Percentiles rank a stretch among this genome's conserved stretches.
Evolutionary conservation across 2,888 invertebrate genomes (phyloP).

Genomic region (Drosophila tripunctata): DNA sequence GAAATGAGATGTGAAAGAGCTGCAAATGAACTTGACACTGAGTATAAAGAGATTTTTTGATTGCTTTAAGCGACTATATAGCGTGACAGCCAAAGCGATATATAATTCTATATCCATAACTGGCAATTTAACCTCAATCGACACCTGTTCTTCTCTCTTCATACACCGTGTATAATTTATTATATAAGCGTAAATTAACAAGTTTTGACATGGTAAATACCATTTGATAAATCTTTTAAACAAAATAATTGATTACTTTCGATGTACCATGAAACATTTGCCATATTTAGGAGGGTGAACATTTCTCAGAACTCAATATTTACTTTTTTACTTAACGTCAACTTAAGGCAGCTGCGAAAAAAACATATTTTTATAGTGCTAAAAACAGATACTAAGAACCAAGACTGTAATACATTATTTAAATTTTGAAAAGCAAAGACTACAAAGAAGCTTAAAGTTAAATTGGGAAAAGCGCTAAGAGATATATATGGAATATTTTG

Average conservation of each 20-base stretch:
- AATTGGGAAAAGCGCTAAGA: too few species aligned
- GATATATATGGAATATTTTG: too few species aligned
- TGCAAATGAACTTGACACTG: constrained; percentile 42
- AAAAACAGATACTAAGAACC: too few species aligned
- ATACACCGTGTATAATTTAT: neutral
- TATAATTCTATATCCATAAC: constrained; percentile 8
- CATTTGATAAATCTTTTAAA: neutral
- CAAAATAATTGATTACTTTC: neutral
- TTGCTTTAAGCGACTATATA: constrained; percentile 39
- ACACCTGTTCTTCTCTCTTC: constrained; percentile 27
- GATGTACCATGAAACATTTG: too few species aligned
- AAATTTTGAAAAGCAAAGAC: too few species aligned
- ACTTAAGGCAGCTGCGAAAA: too few species aligned
- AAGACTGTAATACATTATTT: too few species aligned
- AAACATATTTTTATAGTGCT: too few species aligned
- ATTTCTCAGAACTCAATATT: too few species aligned
- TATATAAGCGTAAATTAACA: neutral
- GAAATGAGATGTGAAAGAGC: constrained; percentile 20
- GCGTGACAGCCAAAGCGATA: constrained; percentile 40
- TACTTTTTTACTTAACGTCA: too few species aligned
- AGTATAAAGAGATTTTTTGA: constrained; percentile 31
- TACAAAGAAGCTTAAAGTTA: too few species aligned
- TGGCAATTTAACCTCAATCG: constrained; percentile 6
- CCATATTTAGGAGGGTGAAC: too few species aligned
- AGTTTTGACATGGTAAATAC: neutral